Base-by-base conservation (phyloP, 2,797 vertebrate genomes). In the Sebastes variabilis region DNA sequence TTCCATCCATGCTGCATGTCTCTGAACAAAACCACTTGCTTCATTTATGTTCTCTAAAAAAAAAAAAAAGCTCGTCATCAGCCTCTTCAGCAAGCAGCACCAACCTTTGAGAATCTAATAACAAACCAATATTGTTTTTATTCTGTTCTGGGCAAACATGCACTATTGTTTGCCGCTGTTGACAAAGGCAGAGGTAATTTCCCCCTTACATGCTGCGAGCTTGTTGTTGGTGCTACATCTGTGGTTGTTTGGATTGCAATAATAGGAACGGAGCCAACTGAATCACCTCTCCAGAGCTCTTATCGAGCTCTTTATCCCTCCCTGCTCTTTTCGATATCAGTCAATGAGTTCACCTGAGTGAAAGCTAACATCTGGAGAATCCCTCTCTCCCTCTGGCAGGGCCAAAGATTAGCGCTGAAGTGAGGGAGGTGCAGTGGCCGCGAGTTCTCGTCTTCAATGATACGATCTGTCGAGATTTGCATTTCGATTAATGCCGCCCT, bases 151-250 rank as follows among this genome's bases (percentile, higher is more conserved):
- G 49, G 55, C 66, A 65, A 75, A 79, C 68, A 60, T 29, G n/a
- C n/a, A 11, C 18, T 64, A 30, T 68, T 84, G 34, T 79, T 16
- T 16, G 42, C 36, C 1, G 5, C 64, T 87, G 66, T 86, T 87
- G 72, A 73, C 80, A 72, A 24, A 83, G 46, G 55, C 54, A n/a
- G 27, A 76, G 52, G 74, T 82, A 85, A 88, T 91, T 87, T 73
- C 85, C 84, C 61, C 60, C 5, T 13, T 52, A 49, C 71, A 69
- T 71, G 74, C 74, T 79, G 84, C 9, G n/a, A 67, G 72, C 74
- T 75, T 75, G 56, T 68, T 68, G 80, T 70, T 58, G 22, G 5
- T 36, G 70, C 72, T 72, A 18, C 56, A 66, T 77, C 68, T 80
- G 71, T 59, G 29, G 20, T 82, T 84, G 73, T 87, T 80, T 83